Conservation (phyloP, 2,797 vertebrate genomes). For the Intellagama lesueurii region DNA sequence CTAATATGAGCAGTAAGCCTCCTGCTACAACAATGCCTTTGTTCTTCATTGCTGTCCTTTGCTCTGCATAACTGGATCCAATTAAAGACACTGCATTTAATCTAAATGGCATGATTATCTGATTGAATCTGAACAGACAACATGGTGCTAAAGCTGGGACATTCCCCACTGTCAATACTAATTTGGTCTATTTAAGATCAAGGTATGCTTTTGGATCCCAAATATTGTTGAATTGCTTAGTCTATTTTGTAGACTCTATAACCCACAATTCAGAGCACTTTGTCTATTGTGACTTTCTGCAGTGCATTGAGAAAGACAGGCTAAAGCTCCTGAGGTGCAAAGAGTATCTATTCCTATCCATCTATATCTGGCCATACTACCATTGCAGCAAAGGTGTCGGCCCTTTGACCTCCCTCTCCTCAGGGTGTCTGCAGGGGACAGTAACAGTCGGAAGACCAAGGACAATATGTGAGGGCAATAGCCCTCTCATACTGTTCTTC, state of each 20-base stretch:
- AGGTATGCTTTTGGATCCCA: background rate
- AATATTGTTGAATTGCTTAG: background rate
- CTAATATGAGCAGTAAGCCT: conserved; percentile 5
- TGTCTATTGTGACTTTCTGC: background rate
- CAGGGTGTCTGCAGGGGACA: too few relatives aligned
- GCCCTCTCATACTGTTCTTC: too few relatives aligned
- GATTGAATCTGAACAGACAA: conserved; percentile 8
- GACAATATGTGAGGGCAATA: too few relatives aligned
- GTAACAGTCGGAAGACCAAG: too few relatives aligned
- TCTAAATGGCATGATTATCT: conserved; percentile 10
- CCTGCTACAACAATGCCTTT: conserved; percentile 14
- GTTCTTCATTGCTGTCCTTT: conserved; percentile 17
- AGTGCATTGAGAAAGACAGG: background rate
- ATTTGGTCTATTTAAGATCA: background rate
- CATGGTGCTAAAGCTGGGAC: background rate
- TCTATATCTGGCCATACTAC: background rate
- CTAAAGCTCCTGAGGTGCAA: background rate
- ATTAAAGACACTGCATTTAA: background rate
- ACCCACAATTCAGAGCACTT: background rate
- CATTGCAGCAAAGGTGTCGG: background rate
- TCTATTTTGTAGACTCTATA: background rate
- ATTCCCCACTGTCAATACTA: conserved; percentile 3
- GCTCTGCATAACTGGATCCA: conserved; percentile 7
- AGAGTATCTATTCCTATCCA: too few relatives aligned
- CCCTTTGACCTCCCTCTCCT: too few relatives aligned